Evolutionary conservation across 2,888 invertebrate species (phyloP).

Genomic region (Trisateles emortualis): DNA sequence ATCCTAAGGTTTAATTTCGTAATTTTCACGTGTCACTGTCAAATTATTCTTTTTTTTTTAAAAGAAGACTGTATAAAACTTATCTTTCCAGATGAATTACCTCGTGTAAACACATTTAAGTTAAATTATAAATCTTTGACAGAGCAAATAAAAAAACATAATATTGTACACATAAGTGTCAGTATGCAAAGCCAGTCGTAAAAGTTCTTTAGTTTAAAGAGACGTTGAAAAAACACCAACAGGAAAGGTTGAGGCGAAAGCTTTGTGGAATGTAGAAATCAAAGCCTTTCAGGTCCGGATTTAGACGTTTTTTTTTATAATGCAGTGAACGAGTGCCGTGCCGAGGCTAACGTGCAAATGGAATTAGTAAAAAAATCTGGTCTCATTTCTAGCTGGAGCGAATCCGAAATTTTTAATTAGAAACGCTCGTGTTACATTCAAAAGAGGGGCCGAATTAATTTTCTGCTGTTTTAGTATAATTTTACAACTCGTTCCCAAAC

Average conservation of each 20-base stretch:
- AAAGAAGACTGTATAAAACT: too few species aligned
- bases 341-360: slow-evolving; percentile 24
- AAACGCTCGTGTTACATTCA: slow-evolving; percentile 36
- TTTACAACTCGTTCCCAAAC: slow-evolving; percentile 22
- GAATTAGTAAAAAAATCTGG: slow-evolving; percentile 28
- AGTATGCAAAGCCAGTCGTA: neutral
- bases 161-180: too few species aligned
- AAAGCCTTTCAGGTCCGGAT: slow-evolving; percentile 11
- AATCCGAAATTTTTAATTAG: slow-evolving; percentile 45
- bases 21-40: too few species aligned
- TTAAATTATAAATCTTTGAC: too few species aligned
- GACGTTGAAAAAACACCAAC: neutral
- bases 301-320: slow-evolving; percentile 28
- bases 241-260: neutral
- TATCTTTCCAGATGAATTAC: too few species aligned
- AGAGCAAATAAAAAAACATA: too few species aligned
- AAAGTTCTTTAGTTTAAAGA: neutral
- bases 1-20: too few species aligned
- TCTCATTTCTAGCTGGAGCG: slow-evolving; percentile 23
- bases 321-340: slow-evolving; percentile 20
- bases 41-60: too few species aligned
- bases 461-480: slow-evolving; percentile 44
- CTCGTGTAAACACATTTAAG: too few species aligned
- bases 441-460: slow-evolving; percentile 34
- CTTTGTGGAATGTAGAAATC: slow-evolving; percentile 53